phyloP scores from a whole-genome alignment of 2,113 vertebrate species.

The Brachyhypopomus gauderio region DNA sequence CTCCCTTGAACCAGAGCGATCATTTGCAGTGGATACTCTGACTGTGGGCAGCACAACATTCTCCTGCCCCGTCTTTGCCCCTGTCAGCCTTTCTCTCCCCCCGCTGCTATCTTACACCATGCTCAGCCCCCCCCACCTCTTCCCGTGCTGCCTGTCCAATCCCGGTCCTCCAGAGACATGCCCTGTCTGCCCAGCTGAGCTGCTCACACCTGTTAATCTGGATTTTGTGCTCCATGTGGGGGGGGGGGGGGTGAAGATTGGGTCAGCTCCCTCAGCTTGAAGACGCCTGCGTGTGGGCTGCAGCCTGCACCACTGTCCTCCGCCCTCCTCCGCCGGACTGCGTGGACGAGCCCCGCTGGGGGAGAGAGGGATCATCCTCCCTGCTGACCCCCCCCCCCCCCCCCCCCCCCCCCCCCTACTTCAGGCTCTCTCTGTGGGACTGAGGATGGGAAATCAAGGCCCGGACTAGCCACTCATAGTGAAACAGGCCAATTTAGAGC shows the following conservation, averaged over 20 bases:
- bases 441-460: slow-evolving; percentile 31
- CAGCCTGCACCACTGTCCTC: too few species aligned
- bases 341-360: slow-evolving; percentile 23
- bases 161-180: slow-evolving; percentile 23
- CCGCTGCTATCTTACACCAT: neutral
- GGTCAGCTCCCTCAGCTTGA: slow-evolving; percentile 16
- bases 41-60: neutral
- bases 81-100: neutral
- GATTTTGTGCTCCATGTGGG: neutral
- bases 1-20: neutral
- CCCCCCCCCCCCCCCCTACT: too few species aligned
- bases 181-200: neutral
- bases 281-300: slow-evolving; percentile 23
- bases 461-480: slow-evolving; percentile 29
- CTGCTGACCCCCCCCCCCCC: too few species aligned
- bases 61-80: slow-evolving; percentile 17
- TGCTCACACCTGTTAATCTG: slow-evolving; percentile 28
- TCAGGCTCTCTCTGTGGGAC: slow-evolving; percentile 16
- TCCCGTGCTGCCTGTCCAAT: neutral
- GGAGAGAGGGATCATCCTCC: slow-evolving; percentile 29
- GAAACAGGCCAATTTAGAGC: slow-evolving; percentile 41
- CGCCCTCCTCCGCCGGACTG: neutral
- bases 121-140: neutral
- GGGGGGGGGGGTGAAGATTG: neutral
- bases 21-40: neutral